Percentiles rank a stretch among this genome's conserved stretches.
Conservation (phyloP, 2,797 vertebrate species). For the Pseudotriccus pelzelni region DNA sequence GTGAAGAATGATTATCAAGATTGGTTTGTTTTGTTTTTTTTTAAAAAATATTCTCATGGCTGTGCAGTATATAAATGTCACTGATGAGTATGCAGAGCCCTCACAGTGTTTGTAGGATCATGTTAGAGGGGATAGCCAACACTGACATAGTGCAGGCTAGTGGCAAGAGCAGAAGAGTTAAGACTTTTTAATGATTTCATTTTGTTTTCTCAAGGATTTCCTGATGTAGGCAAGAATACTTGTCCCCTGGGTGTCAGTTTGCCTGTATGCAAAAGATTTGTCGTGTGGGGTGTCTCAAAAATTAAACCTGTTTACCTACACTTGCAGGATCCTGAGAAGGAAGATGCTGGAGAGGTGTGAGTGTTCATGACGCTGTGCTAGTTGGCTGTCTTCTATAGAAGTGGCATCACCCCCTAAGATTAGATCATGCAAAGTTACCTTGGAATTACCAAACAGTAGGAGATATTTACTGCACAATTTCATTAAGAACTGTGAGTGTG, state of each 20-base stretch:
- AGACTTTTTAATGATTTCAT: neutral
- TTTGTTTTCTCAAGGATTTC: neutral
- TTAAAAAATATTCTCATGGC: neutral
- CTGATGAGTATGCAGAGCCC: neutral
- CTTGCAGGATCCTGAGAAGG: neutral
- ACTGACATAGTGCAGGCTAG: neutral
- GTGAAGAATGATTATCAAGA: neutral
- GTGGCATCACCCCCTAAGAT: neutral
- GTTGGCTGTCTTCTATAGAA: neutral
- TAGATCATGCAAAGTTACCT: slow-evolving; percentile 21
- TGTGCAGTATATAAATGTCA: neutral
- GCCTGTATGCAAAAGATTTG: neutral
- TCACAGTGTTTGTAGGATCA: neutral
- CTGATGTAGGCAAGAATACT: neutral
- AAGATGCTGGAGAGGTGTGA: neutral
- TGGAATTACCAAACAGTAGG: neutral
- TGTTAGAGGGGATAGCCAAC: neutral
- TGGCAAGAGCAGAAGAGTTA: neutral
- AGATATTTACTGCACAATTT: slow-evolving; percentile 7
- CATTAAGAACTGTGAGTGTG: neutral
- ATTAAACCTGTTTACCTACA: neutral
- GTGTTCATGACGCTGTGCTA: neutral
- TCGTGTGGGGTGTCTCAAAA: neutral
- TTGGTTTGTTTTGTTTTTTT: neutral
- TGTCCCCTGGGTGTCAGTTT: accelerated